Percentiles rank a stretch among this genome's conserved stretches.
These are phyloP conservation scores for Spheniscus mendiculus DNA, from an alignment of 2,113 vertebrate genomes.

Conservation along the genomic window DNA sequence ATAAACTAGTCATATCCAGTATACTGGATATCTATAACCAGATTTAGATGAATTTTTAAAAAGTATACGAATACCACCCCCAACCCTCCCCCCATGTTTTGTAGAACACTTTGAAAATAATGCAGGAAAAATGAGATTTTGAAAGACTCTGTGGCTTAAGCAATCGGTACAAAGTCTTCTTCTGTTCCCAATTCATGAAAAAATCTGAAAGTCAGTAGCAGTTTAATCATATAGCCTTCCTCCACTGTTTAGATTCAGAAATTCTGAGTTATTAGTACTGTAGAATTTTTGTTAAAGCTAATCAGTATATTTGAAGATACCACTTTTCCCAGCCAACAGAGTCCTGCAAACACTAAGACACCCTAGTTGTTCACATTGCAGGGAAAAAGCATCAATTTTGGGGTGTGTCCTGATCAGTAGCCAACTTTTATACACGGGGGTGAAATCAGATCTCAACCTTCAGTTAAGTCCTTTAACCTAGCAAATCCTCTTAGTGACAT, in stretches of 20 bases:
- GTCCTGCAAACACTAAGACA: background rate
- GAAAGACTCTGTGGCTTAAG: background rate
- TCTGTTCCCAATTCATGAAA: background rate
- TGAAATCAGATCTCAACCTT: background rate
- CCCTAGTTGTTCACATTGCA: background rate
- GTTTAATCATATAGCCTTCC: background rate
- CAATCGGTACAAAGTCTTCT: background rate
- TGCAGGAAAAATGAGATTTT: background rate
- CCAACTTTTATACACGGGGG: background rate
- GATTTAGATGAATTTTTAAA: accelerated
- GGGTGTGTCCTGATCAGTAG: background rate
- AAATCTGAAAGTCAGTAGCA: background rate
- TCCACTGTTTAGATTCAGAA: background rate
- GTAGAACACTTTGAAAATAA: background rate
- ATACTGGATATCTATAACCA: background rate
- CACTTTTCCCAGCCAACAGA: background rate
- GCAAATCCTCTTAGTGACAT: background rate
- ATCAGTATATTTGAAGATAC: background rate
- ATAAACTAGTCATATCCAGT: background rate
- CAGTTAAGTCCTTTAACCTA: background rate
- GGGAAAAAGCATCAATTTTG: background rate
- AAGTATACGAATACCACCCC: background rate
- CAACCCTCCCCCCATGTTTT: accelerated
- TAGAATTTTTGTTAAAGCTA: background rate
- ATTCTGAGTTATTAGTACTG: background rate